These are phyloP conservation scores for Heterochromis multidens DNA, from an alignment of 2,113 vertebrate species.

Conservation along the genomic window DNA sequence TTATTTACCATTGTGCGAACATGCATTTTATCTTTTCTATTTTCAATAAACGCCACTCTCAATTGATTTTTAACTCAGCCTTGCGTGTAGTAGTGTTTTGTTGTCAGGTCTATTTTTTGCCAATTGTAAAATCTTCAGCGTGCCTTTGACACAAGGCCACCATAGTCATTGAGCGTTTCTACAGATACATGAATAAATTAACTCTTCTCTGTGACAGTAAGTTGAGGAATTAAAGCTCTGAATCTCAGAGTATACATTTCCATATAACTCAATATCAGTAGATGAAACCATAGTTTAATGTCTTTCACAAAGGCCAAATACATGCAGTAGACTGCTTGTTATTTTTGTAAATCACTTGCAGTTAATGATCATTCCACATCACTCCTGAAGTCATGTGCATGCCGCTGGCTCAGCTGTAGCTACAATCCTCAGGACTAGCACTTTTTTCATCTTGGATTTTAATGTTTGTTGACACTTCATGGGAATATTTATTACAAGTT, in stretches of 20 bases:
- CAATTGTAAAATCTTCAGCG: not conserved
- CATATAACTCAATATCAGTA: not conserved
- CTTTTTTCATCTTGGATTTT: not conserved
- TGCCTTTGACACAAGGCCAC: not conserved
- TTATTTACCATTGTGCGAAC: slow-evolving; percentile 46
- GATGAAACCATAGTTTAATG: not conserved
- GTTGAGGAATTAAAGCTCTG: not conserved
- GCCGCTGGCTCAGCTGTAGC: not conserved
- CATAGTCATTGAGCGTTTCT: not conserved
- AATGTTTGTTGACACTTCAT: not conserved
- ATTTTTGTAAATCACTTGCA: not conserved
- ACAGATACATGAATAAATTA: not conserved
- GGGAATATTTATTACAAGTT: not conserved
- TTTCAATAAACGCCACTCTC: not conserved
- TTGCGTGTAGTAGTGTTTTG: not conserved
- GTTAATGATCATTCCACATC: not conserved
- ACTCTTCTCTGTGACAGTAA: not conserved
- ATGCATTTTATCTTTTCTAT: slow-evolving; percentile 22
- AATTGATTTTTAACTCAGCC: slow-evolving; percentile 7
- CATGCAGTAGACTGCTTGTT: not conserved
- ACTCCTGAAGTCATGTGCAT: not conserved
- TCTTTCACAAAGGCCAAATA: not conserved
- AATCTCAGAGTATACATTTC: not conserved
- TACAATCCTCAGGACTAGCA: not conserved
- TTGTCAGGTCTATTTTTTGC: not conserved